Base-by-base conservation (phyloP, 2,797 vertebrate species). In the Mergus octosetaceus region DNA sequence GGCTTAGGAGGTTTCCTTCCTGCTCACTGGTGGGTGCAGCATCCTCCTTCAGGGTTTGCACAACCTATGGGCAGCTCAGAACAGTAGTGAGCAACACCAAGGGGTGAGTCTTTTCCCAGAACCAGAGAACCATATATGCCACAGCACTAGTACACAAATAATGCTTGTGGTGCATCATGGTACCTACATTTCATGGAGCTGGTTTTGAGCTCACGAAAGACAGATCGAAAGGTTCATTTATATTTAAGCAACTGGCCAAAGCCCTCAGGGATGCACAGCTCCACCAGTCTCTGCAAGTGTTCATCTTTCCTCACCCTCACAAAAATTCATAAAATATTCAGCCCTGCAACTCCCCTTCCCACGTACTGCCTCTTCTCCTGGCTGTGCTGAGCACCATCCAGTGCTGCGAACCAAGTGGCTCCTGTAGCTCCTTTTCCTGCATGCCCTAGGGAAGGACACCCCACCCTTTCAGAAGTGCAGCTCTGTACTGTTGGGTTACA, bases 281-380 rank as follows among this genome's bases (percentile, higher is more conserved):
- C 38, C 88, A 45, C 75, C 75, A 95, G 72, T 30, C 65, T 51
- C 81, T 93, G 65, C 74, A 79, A 80, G 51, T 3, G 14, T 77
- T 80, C 70, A 58, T 95, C 89, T 94, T 90, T 93, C 88, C 72
- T 90, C 93, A 89, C 64, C 45, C 53, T 57, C 77, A 34, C 38
- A 69, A 54, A 0, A 2, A 82, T 77, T 65, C 78, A 75, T 43
- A 38, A 69, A 94, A 74, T 3, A 74, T 64, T 83, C 84, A 95
- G 74, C 81, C 74, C 84, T 77, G 84, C 57, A 76, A 65, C 53
- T 93, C 64, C 60, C 53, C 62, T 64, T 92, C 82, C 91, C 89
- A 85, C 15, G 0, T 41, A 72, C 72, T 0, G 1, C 72, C 79
- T 87, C 72, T 36, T 56, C 65, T 80, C 85, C 69, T 66, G 60